Conservation (phyloP, 2,888 invertebrate genomes). For the Calliopum simillimum region DNA sequence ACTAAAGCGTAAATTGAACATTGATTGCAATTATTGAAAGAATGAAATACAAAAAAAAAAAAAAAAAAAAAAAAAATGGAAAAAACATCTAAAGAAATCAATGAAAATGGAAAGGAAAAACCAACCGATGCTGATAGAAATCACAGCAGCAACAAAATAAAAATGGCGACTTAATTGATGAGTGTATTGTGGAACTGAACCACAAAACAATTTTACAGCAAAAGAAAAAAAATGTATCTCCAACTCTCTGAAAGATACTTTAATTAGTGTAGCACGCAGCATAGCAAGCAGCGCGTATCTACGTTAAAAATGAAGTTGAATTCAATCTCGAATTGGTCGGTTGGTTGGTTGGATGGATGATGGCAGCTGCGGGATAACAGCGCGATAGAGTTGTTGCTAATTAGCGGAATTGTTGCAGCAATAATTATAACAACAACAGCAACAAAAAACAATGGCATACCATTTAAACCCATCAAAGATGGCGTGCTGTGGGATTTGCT, state of each 20-base stretch:
- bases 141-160: too few relatives aligned
- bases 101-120: slow-evolving; percentile 14
- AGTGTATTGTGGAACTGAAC: slow-evolving; percentile 16
- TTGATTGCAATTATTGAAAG: slow-evolving; percentile 36
- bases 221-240: slow-evolving; percentile 27
- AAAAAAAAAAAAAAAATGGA: too few relatives aligned
- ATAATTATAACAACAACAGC: too few relatives aligned
- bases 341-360: slow-evolving; percentile 24
- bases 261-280: too few relatives aligned
- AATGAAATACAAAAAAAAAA: not conserved
- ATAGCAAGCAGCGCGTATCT: too few relatives aligned
- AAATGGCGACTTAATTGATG: too few relatives aligned
- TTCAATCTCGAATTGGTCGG: slow-evolving; percentile 23
- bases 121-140: not conserved
- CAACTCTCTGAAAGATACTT: too few relatives aligned
- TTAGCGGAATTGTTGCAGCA: not conserved
- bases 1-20: slow-evolving; percentile 27
- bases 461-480: too few relatives aligned
- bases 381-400: slow-evolving; percentile 28
- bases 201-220: slow-evolving; percentile 40
- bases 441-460: too few relatives aligned
- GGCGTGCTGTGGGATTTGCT: too few relatives aligned
- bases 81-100: too few relatives aligned
- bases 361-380: not conserved
- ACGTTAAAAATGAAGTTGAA: slow-evolving; percentile 33